phyloP scores from a whole-genome alignment of 2,888 invertebrate species.

The Temnothorax rugatulus region DNA sequence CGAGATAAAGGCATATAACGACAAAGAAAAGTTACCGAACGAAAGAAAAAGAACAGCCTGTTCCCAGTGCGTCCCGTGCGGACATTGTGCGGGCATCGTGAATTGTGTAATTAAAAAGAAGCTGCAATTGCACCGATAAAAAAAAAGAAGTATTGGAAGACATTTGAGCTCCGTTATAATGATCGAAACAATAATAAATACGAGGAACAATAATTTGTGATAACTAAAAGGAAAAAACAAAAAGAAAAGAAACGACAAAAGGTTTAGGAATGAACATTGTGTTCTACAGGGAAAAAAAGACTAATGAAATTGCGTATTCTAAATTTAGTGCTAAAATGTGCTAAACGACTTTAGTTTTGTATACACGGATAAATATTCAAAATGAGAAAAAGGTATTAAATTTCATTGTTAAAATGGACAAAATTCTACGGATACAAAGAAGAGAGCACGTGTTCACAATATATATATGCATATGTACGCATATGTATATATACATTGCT shows the following conservation, averaged over 20 bases:
- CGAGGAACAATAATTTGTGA: conserved; percentile 86
- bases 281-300: conserved; percentile 83
- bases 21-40: conserved; percentile 72
- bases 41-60: conserved; percentile 67
- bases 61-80: conserved; percentile 76
- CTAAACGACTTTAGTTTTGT: conserved; percentile 85
- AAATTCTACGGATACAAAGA: conserved; percentile 71
- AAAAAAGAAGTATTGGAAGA: conserved; percentile 71
- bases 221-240: conserved; percentile 78
- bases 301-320: conserved; percentile 83
- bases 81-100: conserved; percentile 66
- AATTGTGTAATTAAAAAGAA: conserved; percentile 77
- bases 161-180: conserved; percentile 77
- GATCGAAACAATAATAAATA: conserved; percentile 80
- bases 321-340: conserved; percentile 84
- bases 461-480: conserved; percentile 46
- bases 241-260: conserved; percentile 75
- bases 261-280: conserved; percentile 84
- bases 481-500: conserved; percentile 71
- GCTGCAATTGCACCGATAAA: conserved; percentile 74
- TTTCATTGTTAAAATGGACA: conserved; percentile 78
- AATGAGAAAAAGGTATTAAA: conserved; percentile 80
- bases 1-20: conserved; percentile 72
- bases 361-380: conserved; percentile 82
- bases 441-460: conserved; percentile 74